Evolutionary conservation across 2,113 vertebrate genomes (phyloP), one percentile per base, ranked within the genome.

Genomic region (Gavia stellata): DNA sequence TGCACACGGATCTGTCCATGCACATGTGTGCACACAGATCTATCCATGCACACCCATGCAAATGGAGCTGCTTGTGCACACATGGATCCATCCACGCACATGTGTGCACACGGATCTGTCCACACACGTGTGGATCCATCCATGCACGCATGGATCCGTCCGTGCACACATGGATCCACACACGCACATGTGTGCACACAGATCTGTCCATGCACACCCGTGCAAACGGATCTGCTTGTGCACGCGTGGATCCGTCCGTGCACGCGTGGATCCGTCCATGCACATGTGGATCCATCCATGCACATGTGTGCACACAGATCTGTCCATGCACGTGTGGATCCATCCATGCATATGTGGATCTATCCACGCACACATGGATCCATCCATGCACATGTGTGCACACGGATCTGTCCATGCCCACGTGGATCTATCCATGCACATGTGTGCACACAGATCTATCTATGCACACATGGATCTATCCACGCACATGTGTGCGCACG

Each of bases 211-310:
- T 24, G 24, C 38, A 40, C 23, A 3, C 10, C 6, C 0, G 2
- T 5, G 49, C 34, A 42, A n/a, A 36, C 0, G 10, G 83, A 34
- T 29, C 47, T 14, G 23, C 2, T 9, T 3, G 1, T 13, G 49
- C 49, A 38, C 13, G 14, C 0, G 0, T 6, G 73, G 74, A 44
- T 31, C 31, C 3, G 3, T 14, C 53, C 19, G 1, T 15, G 15
- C 17, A 53, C 28, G 14, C 0, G 0, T 6, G 73, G 74, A 44
- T 31, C 31, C 3, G 3, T 14, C 53, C 19, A 1, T 15, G 15
- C 17, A 53, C 28, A 8, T 0, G 2, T 1, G 29, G 56, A 33
- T 2, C 36, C 1, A 1, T 8, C 24, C 12, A 2, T 15, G 20
- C 26, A 40, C 17, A 36, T 5, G 4, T 23, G 7, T 31, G 29